Percentiles rank a stretch among this genome's conserved stretches.
Evolutionary conservation across 1,140 invertebrate species (phyloP).

Genomic region (Ips typographus): DNA sequence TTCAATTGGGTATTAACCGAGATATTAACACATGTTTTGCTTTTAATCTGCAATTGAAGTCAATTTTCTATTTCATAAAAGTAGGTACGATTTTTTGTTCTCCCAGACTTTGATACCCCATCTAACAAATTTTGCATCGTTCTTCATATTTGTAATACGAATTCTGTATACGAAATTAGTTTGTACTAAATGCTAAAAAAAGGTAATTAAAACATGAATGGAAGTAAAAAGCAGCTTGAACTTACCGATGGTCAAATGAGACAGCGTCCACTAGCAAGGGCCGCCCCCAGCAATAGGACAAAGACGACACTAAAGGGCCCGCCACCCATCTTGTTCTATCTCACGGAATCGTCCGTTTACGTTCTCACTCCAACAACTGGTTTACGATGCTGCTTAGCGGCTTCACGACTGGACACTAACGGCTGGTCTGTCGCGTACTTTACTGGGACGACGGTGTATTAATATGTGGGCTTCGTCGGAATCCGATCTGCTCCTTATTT

Average conservation of each 20-base stretch:
- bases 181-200: no score
- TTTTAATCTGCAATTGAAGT: no score
- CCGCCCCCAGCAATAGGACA: conserved; percentile 13
- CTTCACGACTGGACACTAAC: conserved; percentile 28
- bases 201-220: no score
- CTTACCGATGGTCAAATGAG: conserved; percentile 34
- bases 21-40: no score
- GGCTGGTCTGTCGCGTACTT: conserved; percentile 27
- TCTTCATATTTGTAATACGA: no score
- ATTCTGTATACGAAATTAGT: no score
- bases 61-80: no score
- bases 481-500: conserved; percentile 40
- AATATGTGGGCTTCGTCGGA: conserved; percentile 36
- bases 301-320: conserved; percentile 23
- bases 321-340: conserved; percentile 25
- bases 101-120: no score
- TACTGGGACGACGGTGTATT: conserved; percentile 33
- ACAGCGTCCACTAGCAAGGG: conserved; percentile 33
- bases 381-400: conserved; percentile 27
- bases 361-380: neutral
- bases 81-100: no score
- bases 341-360: neutral
- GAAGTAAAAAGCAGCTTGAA: neutral
- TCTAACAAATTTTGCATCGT: no score
- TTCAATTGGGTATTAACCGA: no score